phyloP scores from a whole-genome alignment of 2,113 vertebrate species.

The Himantopus leucocephalus region DNA sequence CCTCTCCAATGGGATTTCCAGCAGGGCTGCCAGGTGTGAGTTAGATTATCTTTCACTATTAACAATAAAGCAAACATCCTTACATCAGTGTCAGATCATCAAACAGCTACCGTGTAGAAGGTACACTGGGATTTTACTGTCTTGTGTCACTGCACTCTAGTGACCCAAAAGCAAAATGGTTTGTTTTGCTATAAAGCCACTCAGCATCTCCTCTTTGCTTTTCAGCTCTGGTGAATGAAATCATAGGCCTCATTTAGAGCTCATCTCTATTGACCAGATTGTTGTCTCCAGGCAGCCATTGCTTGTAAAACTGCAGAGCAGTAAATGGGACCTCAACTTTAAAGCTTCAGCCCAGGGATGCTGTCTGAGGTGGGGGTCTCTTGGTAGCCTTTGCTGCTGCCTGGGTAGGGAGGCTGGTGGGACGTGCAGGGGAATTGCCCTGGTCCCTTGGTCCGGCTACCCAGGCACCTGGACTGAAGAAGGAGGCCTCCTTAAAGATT shows the following conservation, averaged over 20 bases:
- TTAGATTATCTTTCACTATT: background rate
- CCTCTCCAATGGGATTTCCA: background rate
- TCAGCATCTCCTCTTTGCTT: background rate
- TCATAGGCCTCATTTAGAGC: background rate
- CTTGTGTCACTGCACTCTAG: background rate
- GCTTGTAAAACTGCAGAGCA: background rate
- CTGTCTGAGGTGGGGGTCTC: background rate
- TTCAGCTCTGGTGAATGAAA: background rate
- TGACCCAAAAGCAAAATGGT: background rate
- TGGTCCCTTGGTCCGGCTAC: background rate
- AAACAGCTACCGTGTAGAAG: background rate
- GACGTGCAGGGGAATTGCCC: rapidly evolving
- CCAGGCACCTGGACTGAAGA: rapidly evolving
- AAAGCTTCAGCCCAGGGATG: background rate
- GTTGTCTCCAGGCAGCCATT: background rate
- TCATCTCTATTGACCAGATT: background rate
- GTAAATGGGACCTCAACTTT: background rate
- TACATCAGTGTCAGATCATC: background rate
- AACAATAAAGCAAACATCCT: background rate
- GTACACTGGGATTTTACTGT: background rate
- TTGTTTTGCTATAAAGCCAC: background rate
- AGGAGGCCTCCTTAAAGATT: background rate
- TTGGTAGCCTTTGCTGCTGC: background rate
- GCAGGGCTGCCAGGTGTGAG: background rate
- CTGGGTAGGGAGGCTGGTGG: background rate